A percentile compares a stretch with the other conserved stretches of the same genome.
These are phyloP conservation scores for Porites lobata DNA, from an alignment of 92 coral and sea anemone species.

Conservation along the genomic window DNA sequence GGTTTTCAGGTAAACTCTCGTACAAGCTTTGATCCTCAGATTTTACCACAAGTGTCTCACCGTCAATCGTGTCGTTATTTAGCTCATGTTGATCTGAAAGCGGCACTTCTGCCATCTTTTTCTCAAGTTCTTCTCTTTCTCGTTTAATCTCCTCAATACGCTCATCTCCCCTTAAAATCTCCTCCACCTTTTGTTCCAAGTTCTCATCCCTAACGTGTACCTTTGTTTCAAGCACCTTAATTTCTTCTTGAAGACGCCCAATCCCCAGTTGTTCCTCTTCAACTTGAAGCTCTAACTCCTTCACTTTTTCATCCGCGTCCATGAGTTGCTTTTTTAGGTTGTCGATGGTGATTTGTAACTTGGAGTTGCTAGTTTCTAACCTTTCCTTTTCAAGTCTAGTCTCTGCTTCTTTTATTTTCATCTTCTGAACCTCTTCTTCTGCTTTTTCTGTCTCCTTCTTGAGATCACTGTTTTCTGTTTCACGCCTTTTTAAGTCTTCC, in stretches of 20 bases:
- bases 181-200: constrained; percentile 59
- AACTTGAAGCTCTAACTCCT: constrained; percentile 28
- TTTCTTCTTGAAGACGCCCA: constrained; percentile 46
- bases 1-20: constrained; percentile 5
- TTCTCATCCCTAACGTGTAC: constrained; percentile 40
- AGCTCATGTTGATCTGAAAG: not conserved
- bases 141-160: constrained; percentile 37
- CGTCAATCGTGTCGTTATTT: not conserved
- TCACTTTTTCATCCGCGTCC: constrained; percentile 28
- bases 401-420: constrained; percentile 25
- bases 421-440: constrained; percentile 24
- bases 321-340: constrained; percentile 24
- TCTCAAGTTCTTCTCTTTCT: constrained; percentile 29
- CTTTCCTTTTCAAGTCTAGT: constrained; percentile 28
- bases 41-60: not conserved
- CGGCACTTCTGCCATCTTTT: not conserved
- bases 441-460: constrained; percentile 34
- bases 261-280: constrained; percentile 3
- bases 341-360: constrained; percentile 35
- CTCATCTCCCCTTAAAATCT: constrained; percentile 51
- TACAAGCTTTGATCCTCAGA: constrained; percentile 27
- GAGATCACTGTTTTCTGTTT: constrained; percentile 42
- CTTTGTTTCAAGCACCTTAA: constrained; percentile 47
- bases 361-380: constrained; percentile 4
- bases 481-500: not conserved